These are phyloP conservation scores for Acromyrmex echinatior DNA, from an alignment of 1,140 invertebrate species.

Conservation along the genomic window DNA sequence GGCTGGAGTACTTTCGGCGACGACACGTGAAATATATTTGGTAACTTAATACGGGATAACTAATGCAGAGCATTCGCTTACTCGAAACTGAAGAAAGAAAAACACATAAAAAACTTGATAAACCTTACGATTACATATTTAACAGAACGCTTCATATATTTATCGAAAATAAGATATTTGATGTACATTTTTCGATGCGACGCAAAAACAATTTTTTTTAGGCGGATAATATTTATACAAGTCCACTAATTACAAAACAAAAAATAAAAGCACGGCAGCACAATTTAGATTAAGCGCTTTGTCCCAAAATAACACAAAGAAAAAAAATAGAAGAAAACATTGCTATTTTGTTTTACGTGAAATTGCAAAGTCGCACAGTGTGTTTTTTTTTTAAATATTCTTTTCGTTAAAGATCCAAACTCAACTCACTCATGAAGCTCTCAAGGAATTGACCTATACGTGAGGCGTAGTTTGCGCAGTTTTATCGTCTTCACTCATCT, in stretches of 20 bases:
- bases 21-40: conserved; percentile 30
- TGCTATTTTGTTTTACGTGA: conserved; percentile 27
- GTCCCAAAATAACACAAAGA: conserved; percentile 46
- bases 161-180: conserved; percentile 48
- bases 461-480: conserved; percentile 18
- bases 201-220: conserved; percentile 43
- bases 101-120: conserved; percentile 24
- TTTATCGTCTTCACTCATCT: conserved; percentile 31
- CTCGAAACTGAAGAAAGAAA: conserved; percentile 27
- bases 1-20: conserved; percentile 23
- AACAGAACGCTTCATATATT: conserved; percentile 62
- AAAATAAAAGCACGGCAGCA: conserved; percentile 63
- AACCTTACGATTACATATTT: conserved; percentile 52
- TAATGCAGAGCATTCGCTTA: background rate
- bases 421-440: conserved; percentile 23
- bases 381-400: conserved; percentile 33
- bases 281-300: conserved; percentile 57
- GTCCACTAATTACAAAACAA: conserved; percentile 63
- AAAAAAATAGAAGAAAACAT: background rate
- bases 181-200: conserved; percentile 44
- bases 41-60: conserved; percentile 22
- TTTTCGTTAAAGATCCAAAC: conserved; percentile 39
- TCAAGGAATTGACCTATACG: conserved; percentile 29
- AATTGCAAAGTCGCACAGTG: conserved; percentile 26
- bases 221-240: conserved; percentile 43